Conservation (phyloP, 2,113 vertebrate species). For the Peromyscus polionotus region DNA sequence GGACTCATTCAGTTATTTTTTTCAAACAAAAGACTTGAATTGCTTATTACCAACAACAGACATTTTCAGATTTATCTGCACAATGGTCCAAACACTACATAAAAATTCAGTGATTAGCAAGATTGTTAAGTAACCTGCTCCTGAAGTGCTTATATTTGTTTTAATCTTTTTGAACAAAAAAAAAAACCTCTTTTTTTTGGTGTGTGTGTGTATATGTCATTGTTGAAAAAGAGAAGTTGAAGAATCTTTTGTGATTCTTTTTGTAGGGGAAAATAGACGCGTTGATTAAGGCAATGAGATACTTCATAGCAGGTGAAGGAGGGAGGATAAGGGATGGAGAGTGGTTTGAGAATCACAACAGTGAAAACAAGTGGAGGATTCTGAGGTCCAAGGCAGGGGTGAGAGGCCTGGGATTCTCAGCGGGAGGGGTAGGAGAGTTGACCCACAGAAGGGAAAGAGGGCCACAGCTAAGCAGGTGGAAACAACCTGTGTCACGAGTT, state of each 20-base stretch:
- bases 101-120: slow-evolving; percentile 18
- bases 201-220: neutral
- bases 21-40: slow-evolving; percentile 24
- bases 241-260: slow-evolving; percentile 2
- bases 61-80: slow-evolving; percentile 44
- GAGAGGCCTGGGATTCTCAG: neutral
- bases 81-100: neutral
- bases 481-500: neutral
- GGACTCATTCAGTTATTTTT: neutral
- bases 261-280: neutral
- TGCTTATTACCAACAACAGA: slow-evolving; percentile 51
- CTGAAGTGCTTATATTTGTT: slow-evolving; percentile 54
- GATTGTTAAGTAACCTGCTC: slow-evolving; percentile 44
- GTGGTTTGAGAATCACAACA: neutral
- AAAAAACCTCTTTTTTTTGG: neutral
- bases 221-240: neutral
- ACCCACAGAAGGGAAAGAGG: neutral
- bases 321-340: neutral
- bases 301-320: neutral
- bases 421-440: neutral
- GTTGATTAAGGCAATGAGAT: neutral
- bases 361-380: neutral
- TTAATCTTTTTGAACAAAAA: slow-evolving; percentile 60
- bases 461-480: neutral
- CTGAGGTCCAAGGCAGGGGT: neutral